These are phyloP conservation scores for Eupsilia transversa DNA, from an alignment of 2,888 invertebrate genomes.

Conservation along the genomic window DNA sequence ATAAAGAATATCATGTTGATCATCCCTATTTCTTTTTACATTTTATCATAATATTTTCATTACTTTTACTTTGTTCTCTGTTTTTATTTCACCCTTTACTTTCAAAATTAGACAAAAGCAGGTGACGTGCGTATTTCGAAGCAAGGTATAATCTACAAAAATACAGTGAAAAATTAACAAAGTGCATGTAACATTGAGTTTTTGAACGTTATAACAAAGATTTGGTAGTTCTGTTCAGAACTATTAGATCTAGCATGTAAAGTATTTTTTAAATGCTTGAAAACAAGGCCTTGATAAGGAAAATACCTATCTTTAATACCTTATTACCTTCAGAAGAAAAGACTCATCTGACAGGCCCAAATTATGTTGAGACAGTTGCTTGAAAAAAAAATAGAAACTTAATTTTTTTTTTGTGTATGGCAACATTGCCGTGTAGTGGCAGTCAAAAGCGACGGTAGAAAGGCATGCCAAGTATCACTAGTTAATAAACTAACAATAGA, in stretches of 20 bases:
- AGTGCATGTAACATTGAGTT: conserved; percentile 55
- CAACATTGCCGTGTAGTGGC: conserved; percentile 67
- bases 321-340: neutral
- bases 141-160: conserved; percentile 58
- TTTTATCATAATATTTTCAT: too few species aligned
- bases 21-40: too few species aligned
- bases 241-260: conserved; percentile 46
- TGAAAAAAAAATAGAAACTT: neutral
- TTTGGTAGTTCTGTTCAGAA: conserved; percentile 16
- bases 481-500: conserved; percentile 73
- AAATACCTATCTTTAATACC: neutral
- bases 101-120: conserved; percentile 66
- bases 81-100: too few species aligned
- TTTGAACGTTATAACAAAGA: conserved; percentile 27
- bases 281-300: neutral
- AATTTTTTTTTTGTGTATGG: conserved; percentile 1
- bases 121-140: conserved; percentile 59
- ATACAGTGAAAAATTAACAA: conserved; percentile 56
- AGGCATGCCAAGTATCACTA: conserved; percentile 76
- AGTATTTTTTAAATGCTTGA: conserved; percentile 29
- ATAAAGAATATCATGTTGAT: too few species aligned
- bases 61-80: conserved; percentile 19
- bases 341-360: neutral
- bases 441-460: conserved; percentile 65
- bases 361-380: neutral